These are phyloP conservation scores for Diorhabda carinulata DNA, from an alignment of 1,140 invertebrate species.

Conservation along the genomic window DNA sequence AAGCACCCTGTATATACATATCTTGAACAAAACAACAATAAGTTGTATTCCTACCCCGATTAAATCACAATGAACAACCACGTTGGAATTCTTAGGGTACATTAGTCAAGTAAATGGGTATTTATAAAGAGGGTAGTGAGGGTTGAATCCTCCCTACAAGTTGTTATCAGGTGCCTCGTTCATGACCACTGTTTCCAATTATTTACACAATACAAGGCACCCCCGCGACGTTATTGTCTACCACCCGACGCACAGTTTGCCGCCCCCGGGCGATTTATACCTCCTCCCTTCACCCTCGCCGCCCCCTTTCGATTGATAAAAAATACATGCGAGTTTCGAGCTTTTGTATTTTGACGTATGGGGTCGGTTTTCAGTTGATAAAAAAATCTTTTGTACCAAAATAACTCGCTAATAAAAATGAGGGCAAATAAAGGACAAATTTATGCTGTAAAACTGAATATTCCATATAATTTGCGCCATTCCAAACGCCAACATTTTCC, in stretches of 20 bases:
- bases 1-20: no score
- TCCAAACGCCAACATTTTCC: no score
- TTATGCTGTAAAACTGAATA: no score
- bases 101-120: conserved; percentile 43
- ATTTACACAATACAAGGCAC: conserved; percentile 40
- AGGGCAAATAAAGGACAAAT: no score
- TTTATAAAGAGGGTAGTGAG: conserved; percentile 35
- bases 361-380: neutral
- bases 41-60: conserved; percentile 6
- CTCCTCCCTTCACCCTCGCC: neutral
- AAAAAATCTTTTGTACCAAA: neutral
- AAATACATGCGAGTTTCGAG: conserved; percentile 16
- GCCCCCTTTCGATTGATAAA: conserved; percentile 16
- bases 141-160: conserved; percentile 34
- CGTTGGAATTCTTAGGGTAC: conserved; percentile 40
- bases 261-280: conserved; percentile 7
- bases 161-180: conserved; percentile 42
- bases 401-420: no score
- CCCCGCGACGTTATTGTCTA: conserved; percentile 31
- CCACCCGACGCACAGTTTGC: conserved; percentile 12
- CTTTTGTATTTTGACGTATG: conserved; percentile 17
- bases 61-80: conserved; percentile 24
- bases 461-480: no score
- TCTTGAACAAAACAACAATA: neutral
- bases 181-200: conserved; percentile 43